Evolutionary conservation across 2,797 vertebrate species (phyloP).

Genomic region (Peromyscus eremicus): DNA sequence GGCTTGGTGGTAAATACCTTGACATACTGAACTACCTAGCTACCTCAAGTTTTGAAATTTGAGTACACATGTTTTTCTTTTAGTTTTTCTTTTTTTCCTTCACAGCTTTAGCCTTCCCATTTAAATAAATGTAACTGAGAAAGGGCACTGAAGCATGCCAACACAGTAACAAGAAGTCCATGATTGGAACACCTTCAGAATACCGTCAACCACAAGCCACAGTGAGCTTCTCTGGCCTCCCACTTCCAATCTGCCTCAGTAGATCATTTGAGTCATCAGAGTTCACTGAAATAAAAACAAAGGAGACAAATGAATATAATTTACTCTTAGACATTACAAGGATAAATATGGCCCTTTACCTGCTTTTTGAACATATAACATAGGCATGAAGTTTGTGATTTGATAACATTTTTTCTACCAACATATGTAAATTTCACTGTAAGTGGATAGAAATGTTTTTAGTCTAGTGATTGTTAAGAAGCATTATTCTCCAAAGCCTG

Average conservation of each 20-base stretch:
- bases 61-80: not conserved
- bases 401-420: conserved; percentile 59
- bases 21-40: not conserved
- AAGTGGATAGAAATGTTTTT: conserved; percentile 72
- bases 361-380: conserved; percentile 67
- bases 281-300: conserved; percentile 68
- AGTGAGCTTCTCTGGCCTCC: not conserved
- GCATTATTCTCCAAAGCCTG: conserved; percentile 71
- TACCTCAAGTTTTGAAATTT: not conserved
- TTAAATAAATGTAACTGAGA: not conserved
- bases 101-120: not conserved
- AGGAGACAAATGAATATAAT: conserved; percentile 67
- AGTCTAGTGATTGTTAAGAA: conserved; percentile 54
- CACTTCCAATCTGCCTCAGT: not conserved
- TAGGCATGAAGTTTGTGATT: conserved; percentile 56
- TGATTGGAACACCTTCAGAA: not conserved
- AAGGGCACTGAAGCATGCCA: not conserved
- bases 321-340: conserved; percentile 50
- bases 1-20: not conserved
- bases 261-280: conserved; percentile 62
- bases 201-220: not conserved
- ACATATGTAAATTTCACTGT: conserved; percentile 70
- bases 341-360: conserved; percentile 63
- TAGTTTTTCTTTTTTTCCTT: not conserved
- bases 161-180: not conserved